Base-by-base conservation (phyloP, 1,140 invertebrate species). In the Drosophila baimaii region DNA sequence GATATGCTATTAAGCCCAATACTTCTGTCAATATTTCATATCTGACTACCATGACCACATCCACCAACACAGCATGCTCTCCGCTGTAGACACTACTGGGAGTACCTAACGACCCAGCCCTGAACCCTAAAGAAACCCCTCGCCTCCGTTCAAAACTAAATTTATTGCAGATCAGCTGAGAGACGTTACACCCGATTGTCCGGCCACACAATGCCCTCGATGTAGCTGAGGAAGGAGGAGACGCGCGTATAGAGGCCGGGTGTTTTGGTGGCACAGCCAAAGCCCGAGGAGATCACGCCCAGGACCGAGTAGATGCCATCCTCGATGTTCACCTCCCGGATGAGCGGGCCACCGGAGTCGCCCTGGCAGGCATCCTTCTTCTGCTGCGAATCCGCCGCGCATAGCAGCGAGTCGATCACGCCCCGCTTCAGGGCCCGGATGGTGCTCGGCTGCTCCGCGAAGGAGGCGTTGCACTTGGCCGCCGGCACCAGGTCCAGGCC, bases 361-460 rank as follows among this genome's bases (percentile, higher is more conserved):
- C 69, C 69, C 66, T 71, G 52, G 66, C 69, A 72, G 52, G 69
- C 66, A 6, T 72, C 69, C 66, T 47, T 49, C 52, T 6, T 5
- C 52, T 27, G 95, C 21, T 33, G 49, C 5, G 10, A 49, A n/a
- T 94, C 94, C 4, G 93, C 93, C 0, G 94, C 94, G 59, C 94
- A 95, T 8, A 95, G 54, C 70, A 94, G 94, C 21, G 78, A 64
- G 0, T 55, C 39, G 5, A 73, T 75, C 7, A 92, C 59, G 23
- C 86, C 91, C 1, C 64, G 12, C 10, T 57, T 46, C n/a, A 89
- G 55, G 21, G 52, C 43, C 7, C 74, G 55, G 0, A 29, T 41
- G 35, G 59, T 39, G 5, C 9, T 61, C 15, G 68, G 56, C 37
- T 74, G 77, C 27, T 65, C 61, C 10, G 39, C 43, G 54, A 55